A percentile compares a stretch with the other conserved stretches of the same genome.
Conservation (phyloP, 2,113 vertebrate genomes). For the Cottus gobio region DNA sequence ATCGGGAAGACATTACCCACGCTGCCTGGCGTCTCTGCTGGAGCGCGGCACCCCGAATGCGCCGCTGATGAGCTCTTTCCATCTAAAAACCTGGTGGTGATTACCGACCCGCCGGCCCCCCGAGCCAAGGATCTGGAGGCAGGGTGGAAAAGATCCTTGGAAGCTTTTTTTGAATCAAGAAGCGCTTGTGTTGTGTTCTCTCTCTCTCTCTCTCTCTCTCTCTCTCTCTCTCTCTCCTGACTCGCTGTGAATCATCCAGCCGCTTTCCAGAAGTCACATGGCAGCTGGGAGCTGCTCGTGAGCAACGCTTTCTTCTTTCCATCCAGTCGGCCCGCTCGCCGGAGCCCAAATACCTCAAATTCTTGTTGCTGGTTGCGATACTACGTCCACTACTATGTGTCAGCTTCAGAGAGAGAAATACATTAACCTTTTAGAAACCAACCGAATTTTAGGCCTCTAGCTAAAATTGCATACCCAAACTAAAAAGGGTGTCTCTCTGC, state of each 20-base stretch:
- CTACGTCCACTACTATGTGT: neutral
- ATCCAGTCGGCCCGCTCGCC: conserved; percentile 8
- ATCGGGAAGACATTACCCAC: conserved; percentile 64
- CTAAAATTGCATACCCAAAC: too few relatives aligned
- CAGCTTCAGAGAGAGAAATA: neutral
- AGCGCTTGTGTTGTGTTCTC: conserved; percentile 44
- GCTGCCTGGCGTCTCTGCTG: conserved; percentile 40
- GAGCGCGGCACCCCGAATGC: conserved; percentile 23
- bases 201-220: too few relatives aligned
- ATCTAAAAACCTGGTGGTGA: conserved; percentile 74
- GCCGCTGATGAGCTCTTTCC: conserved; percentile 69
- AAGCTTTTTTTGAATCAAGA: conserved; percentile 58
- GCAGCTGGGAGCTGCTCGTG: conserved; percentile 56
- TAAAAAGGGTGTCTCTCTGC: too few relatives aligned
- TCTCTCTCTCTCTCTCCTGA: conserved; percentile 25
- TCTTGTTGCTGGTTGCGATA: conserved; percentile 53
- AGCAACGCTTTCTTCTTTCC: conserved; percentile 59
- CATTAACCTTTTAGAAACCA: too few relatives aligned
- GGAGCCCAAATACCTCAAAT: conserved; percentile 58
- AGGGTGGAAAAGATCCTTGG: conserved; percentile 62
- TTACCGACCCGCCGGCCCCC: conserved; percentile 44
- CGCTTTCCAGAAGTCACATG: conserved; percentile 59
- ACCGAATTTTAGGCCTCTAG: too few relatives aligned
- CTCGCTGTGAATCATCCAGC: conserved; percentile 67
- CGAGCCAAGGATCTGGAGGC: conserved; percentile 58